Evolutionary conservation across 2,888 invertebrate species (phyloP), one percentile per base, ranked within the genome.

Genomic region (Flabesymbios commensalis): DNA sequence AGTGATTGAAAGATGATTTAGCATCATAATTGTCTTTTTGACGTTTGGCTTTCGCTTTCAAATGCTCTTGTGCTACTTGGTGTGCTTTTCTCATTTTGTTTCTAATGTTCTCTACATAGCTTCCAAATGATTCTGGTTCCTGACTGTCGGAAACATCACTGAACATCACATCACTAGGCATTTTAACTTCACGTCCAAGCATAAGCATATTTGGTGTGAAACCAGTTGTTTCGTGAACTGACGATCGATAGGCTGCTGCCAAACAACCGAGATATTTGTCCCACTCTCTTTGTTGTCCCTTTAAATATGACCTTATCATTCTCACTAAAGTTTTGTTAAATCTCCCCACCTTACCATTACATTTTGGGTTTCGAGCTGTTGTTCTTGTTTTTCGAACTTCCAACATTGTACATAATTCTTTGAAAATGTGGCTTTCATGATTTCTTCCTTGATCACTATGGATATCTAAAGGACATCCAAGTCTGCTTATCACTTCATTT

Each of bases 131-230:
- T 7, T 7, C 10, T 28, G 24, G 49, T 14, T 49, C 29, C 7
- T 7, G 10, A 28, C 28, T 28, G 10, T 28, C 29, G 10, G 29
- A n/a, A n/a, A n/a, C n/a, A n/a, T n/a, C 10, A 14, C 22, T 19
- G 29, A 28, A 22, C 26, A 10, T 28, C 14, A 49, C 29, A 26
- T 22, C 49, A 14, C 7, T 7, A 26, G 49, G 49, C 10, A 49
- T 14, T 14, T 29, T 26, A 14, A 49, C 49, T 49, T 49, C 49
- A 14, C 49, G 22, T 7, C 49, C 49, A 49, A 26, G 22, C 49
- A 49, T 49, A 5, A 49, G 10, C 29, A 49, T 22, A 49, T 49
- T 49, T 26, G 49, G 26, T 28, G 49, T 49, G 22, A 49, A 28
- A 5, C 29, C 19, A 10, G 49, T 49, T 26, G 10, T 49, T 14